Evolutionary conservation across 2,113 vertebrate species (phyloP).

Genomic region (Eurypyga helias): DNA sequence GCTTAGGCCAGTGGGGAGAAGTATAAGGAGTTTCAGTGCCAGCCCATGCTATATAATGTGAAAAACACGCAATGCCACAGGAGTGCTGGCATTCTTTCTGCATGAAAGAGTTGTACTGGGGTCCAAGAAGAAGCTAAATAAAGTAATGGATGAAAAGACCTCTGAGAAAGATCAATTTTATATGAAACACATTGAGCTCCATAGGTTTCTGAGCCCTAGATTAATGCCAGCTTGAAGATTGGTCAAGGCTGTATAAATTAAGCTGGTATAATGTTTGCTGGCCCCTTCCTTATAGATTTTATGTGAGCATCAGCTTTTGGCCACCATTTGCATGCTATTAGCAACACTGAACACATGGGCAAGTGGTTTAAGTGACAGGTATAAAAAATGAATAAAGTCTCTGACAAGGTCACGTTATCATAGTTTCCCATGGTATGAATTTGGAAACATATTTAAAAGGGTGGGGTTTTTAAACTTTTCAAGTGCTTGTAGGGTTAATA

Average conservation of each 20-base stretch:
- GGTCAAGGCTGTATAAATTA: not conserved
- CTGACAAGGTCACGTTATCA: not conserved
- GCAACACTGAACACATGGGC: not conserved
- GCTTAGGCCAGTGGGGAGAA: not conserved
- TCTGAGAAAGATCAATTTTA: not conserved
- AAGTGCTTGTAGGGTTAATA: not conserved
- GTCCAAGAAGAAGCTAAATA: not conserved
- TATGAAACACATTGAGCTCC: not conserved
- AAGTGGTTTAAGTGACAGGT: not conserved
- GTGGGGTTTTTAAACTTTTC: not conserved
- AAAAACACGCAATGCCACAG: not conserved
- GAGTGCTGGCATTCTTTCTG: not conserved
- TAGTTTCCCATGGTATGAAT: not conserved
- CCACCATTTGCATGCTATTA: not conserved
- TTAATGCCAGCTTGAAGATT: not conserved
- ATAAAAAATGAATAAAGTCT: not conserved
- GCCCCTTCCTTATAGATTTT: not conserved
- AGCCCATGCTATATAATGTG: fast-evolving
- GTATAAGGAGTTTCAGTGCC: not conserved
- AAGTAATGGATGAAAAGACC: not conserved
- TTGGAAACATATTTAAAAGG: not conserved
- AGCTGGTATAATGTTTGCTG: not conserved
- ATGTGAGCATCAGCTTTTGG: not conserved
- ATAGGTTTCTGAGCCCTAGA: not conserved
- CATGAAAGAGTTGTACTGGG: not conserved